phyloP scores from a whole-genome alignment of 2,888 invertebrate genomes.

The Habrosyne pyritoides region DNA sequence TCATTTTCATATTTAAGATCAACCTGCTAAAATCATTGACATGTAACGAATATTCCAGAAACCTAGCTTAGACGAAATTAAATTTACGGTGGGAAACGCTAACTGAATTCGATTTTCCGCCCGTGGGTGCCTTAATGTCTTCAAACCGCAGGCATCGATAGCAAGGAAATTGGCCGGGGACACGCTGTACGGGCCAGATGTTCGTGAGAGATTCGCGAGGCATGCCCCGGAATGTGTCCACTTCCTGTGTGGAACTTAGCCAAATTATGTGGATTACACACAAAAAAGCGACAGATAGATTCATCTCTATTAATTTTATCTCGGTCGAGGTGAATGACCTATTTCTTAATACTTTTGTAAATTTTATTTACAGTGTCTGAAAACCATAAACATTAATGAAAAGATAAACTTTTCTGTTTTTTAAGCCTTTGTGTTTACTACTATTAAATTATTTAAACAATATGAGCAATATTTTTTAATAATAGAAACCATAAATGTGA shows the following conservation, averaged over 20 bases:
- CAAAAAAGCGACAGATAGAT: constrained; percentile 12
- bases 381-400: too few species aligned
- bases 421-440: too few species aligned
- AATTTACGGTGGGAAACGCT: constrained; percentile 22
- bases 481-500: not conserved
- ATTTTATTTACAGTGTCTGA: too few species aligned
- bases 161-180: constrained; percentile 22
- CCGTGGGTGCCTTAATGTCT: constrained; percentile 15
- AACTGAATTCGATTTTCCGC: constrained; percentile 21
- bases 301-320: not conserved
- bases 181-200: constrained; percentile 7
- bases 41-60: not conserved
- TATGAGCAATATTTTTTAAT: not conserved
- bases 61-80: constrained; percentile 15
- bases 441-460: not conserved
- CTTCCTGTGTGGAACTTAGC: constrained; percentile 40
- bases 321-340: constrained; percentile 4
- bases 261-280: constrained; percentile 32
- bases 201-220: constrained; percentile 20
- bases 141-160: constrained; percentile 19
- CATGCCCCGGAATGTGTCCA: constrained; percentile 29
- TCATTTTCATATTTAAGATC: not conserved
- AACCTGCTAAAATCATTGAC: not conserved
- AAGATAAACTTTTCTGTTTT: too few species aligned
- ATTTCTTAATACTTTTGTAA: not conserved